phyloP scores from a whole-genome alignment of 2,113 vertebrate species.

The Grammomys dolichurus region DNA sequence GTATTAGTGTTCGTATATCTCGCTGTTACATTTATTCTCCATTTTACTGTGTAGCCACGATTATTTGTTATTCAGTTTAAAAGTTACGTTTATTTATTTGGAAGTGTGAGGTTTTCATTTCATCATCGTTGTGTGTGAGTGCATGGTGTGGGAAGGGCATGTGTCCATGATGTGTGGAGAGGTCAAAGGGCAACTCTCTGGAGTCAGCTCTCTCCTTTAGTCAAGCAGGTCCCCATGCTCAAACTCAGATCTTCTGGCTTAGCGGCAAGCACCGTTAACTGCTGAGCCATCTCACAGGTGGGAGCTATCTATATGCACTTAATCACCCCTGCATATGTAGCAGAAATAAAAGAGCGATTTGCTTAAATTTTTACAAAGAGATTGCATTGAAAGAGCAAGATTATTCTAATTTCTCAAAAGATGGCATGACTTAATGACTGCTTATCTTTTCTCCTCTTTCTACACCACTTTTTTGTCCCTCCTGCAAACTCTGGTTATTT shows the following conservation, averaged over 20 bases:
- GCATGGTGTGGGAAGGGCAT: background rate
- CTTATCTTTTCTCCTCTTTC: constrained; percentile 23
- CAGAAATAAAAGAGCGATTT: background rate
- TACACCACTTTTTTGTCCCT: constrained; percentile 1
- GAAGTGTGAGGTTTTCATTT: background rate
- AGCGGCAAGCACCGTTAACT: background rate
- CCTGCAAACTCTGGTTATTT: constrained; percentile 46
- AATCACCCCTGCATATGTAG: constrained; percentile 13
- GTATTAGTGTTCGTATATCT: background rate
- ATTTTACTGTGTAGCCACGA: constrained; percentile 22
- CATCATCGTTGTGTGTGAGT: background rate
- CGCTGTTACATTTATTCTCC: background rate
- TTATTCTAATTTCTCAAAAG: constrained; percentile 33
- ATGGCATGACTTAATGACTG: background rate
- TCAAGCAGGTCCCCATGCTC: background rate
- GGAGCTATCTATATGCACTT: constrained; percentile 27
- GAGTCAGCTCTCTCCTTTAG: background rate
- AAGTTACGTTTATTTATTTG: background rate
- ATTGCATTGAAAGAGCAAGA: constrained; percentile 25
- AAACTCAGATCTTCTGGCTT: background rate
- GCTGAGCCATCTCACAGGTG: background rate
- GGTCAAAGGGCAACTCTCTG: background rate
- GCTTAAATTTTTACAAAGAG: background rate
- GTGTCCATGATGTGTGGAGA: background rate
- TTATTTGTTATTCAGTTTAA: background rate